A percentile compares a stretch with the other conserved stretches of the same genome.
Conservation (phyloP, 2,797 vertebrate genomes). For the Enteromius trimaculatus region DNA sequence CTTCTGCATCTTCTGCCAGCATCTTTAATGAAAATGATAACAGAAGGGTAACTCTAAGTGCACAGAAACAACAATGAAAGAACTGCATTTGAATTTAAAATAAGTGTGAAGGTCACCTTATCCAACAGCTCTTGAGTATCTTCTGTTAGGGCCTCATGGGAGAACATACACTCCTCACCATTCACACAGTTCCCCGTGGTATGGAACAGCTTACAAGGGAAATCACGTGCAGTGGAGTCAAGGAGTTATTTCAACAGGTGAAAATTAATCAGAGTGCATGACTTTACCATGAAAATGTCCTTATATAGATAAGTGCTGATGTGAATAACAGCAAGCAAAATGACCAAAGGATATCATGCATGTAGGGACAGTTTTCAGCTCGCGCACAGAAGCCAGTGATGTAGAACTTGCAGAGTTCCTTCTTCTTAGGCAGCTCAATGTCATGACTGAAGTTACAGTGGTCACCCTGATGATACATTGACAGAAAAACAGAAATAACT, state of each 20-base stretch:
- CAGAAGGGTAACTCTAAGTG: neutral
- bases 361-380: slow-evolving; percentile 94
- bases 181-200: slow-evolving; percentile 96
- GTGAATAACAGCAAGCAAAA: neutral
- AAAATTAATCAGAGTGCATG: neutral
- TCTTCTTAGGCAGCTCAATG: slow-evolving; percentile 94
- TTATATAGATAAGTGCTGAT: too few relatives aligned
- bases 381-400: slow-evolving; percentile 94
- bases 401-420: slow-evolving; percentile 97
- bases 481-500: slow-evolving; percentile 13
- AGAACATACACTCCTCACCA: slow-evolving; percentile 96
- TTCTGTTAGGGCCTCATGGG: slow-evolving; percentile 87
- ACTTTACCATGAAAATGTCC: neutral
- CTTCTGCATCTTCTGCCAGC: slow-evolving; percentile 93
- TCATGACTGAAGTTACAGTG: slow-evolving; percentile 98
- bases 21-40: slow-evolving; percentile 75
- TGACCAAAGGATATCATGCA: slow-evolving; percentile 95
- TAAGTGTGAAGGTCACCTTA: slow-evolving; percentile 78
- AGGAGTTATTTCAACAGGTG: slow-evolving; percentile 68
- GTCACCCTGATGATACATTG: slow-evolving; percentile 82
- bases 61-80: neutral
- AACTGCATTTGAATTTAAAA: neutral
- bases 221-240: slow-evolving; percentile 85
- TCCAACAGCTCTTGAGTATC: slow-evolving; percentile 93
- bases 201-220: slow-evolving; percentile 95